Percentiles rank a stretch among this genome's conserved stretches.
Evolutionary conservation across 2,888 invertebrate genomes (phyloP).

Genomic region (Lordiphosa fenestrarum): DNA sequence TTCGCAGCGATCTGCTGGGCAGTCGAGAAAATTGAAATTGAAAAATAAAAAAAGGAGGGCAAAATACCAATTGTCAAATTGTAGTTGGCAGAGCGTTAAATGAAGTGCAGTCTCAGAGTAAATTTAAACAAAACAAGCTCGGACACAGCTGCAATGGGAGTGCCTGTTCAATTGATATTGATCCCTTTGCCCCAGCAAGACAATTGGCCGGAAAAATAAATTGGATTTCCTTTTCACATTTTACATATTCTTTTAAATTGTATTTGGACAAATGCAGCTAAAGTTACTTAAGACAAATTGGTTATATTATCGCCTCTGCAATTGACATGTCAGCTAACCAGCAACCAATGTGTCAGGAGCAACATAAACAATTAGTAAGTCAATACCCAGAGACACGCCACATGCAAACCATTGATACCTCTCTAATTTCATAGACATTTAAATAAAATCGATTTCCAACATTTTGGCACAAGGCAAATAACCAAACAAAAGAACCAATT

Average conservation of each 20-base stretch:
- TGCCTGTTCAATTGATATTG: conserved; percentile 23
- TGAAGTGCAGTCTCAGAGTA: conserved; percentile 43
- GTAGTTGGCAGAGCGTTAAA: conserved; percentile 56
- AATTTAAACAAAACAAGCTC: conserved; percentile 35
- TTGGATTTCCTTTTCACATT: conserved; percentile 57
- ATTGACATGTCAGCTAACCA: conserved; percentile 5
- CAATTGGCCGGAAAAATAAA: conserved; percentile 59
- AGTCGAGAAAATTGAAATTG: conserved; percentile 10
- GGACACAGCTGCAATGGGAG: conserved; percentile 12
- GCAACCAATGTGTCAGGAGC: conserved; percentile 1
- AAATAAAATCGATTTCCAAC: conserved; percentile 42
- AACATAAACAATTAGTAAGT: conserved; percentile 37
- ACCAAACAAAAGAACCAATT: conserved; percentile 16
- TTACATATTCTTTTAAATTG: conserved; percentile 20
- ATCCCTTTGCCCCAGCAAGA: conserved; percentile 44
- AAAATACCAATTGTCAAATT: conserved; percentile 43
- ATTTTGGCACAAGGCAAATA: conserved; percentile 24
- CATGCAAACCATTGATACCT: conserved; percentile 6
- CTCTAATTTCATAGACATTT: conserved; percentile 42
- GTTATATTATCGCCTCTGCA: conserved; percentile 6
- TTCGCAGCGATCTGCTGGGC: too few species aligned
- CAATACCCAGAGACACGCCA: conserved; percentile 49
- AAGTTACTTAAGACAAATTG: conserved; percentile 24
- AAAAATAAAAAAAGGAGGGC: conserved; percentile 8
- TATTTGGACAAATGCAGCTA: conserved; percentile 16